phyloP scores from a whole-genome alignment of 53 echinoderm and acorn worm species.

The Actinopyga echinites region DNA sequence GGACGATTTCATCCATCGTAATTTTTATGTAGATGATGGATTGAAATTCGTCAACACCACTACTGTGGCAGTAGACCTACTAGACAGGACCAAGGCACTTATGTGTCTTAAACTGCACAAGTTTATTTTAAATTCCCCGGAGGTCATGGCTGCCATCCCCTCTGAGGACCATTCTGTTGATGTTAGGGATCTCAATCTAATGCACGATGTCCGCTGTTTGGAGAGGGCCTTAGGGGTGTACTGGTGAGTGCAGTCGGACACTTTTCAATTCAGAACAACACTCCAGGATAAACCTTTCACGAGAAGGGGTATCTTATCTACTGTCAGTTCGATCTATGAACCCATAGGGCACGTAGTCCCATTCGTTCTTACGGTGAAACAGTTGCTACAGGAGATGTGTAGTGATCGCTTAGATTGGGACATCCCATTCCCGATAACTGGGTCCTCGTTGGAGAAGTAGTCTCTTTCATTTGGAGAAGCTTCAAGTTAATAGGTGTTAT shows the following conservation, averaged over 20 bases:
- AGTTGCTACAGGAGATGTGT: constrained; percentile 66
- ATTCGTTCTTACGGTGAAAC: constrained; percentile 56
- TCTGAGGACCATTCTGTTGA: constrained; percentile 40
- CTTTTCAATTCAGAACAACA: not conserved
- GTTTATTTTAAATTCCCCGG: constrained; percentile 50
- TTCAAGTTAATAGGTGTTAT: constrained; percentile 46
- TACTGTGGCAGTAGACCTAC: constrained; percentile 44
- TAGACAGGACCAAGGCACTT: constrained; percentile 24
- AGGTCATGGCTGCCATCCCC: constrained; percentile 52
- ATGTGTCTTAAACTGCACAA: too few relatives aligned
- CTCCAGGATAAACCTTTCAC: not conserved
- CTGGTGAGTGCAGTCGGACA: not conserved
- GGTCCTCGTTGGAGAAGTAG: constrained; percentile 48
- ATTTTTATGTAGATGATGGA: constrained; percentile 68
- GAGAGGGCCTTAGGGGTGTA: not conserved
- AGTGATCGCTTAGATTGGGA: constrained; percentile 58
- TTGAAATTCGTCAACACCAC: constrained; percentile 48
- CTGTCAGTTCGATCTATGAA: not conserved
- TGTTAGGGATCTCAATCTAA: constrained; percentile 25
- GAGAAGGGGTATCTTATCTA: too few relatives aligned
- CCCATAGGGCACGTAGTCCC: too few relatives aligned
- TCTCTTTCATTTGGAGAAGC: constrained; percentile 14
- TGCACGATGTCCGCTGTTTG: not conserved
- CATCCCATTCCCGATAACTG: constrained; percentile 51
- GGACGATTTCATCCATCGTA: too few relatives aligned